phyloP scores from a whole-genome alignment of 2,797 vertebrate species.

The Manis crassicaudata region DNA sequence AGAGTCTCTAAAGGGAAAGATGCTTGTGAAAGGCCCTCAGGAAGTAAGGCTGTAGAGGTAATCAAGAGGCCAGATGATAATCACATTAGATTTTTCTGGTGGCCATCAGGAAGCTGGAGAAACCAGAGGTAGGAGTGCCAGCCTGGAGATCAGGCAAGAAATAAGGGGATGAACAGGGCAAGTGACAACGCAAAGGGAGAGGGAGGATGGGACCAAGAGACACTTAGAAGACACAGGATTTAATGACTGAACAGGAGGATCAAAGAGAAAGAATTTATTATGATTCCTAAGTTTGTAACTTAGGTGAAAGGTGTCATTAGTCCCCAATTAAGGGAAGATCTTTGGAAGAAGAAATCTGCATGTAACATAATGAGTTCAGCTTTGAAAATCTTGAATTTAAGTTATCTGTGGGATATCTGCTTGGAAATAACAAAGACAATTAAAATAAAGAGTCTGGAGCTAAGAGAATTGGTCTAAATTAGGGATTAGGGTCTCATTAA shows the following conservation, averaged over 20 bases:
- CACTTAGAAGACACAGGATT: background rate
- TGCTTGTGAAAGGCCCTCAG: background rate
- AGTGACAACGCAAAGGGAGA: background rate
- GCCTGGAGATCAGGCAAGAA: conserved; percentile 11
- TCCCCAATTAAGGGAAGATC: background rate
- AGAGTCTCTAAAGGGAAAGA: background rate
- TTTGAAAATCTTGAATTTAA: conserved; percentile 29
- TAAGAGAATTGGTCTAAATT: background rate
- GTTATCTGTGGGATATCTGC: background rate
- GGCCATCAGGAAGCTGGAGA: background rate
- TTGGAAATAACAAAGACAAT: background rate
- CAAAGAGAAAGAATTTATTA: conserved; percentile 18
- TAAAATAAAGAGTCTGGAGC: background rate
- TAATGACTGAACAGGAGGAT: background rate
- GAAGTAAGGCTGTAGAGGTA: background rate
- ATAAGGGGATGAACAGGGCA: background rate
- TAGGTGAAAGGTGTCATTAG: background rate
- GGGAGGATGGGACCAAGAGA: background rate
- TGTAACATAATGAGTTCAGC: background rate
- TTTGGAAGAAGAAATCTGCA: conserved; percentile 1
- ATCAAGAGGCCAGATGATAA: background rate
- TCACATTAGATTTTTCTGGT: background rate
- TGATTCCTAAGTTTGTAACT: conserved; percentile 15
- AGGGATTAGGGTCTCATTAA: background rate
- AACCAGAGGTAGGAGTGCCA: background rate